These are phyloP conservation scores for Parambassis ranga DNA, from an alignment of 2,797 vertebrate genomes.

Conservation along the genomic window DNA sequence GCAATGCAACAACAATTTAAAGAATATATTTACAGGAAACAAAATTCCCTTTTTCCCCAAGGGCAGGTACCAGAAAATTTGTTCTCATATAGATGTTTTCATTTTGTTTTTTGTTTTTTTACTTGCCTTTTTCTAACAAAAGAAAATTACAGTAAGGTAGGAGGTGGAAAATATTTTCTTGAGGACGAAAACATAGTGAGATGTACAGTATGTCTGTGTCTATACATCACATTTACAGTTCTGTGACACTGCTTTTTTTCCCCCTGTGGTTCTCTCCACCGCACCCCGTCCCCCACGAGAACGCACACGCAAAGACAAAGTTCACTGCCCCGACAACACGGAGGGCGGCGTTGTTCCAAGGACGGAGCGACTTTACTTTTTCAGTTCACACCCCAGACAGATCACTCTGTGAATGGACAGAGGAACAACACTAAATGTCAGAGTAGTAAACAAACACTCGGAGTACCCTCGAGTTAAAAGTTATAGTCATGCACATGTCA, in stretches of 20 bases:
- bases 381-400: constrained; percentile 61
- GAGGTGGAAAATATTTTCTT: constrained; percentile 89
- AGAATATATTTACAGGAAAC: constrained; percentile 98
- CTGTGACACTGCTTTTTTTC: constrained; percentile 65
- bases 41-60: constrained; percentile 81
- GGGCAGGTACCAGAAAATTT: constrained; percentile 71
- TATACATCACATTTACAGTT: constrained; percentile 99
- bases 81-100: constrained; percentile 75
- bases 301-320: constrained; percentile 89
- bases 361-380: constrained; percentile 81
- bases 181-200: constrained; percentile 90
- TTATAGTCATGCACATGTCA: no score
- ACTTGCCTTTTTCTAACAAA: constrained; percentile 88
- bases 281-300: constrained; percentile 75
- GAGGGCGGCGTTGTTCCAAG: constrained; percentile 81
- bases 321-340: constrained; percentile 86
- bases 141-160: constrained; percentile 88
- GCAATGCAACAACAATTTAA: constrained; percentile 94
- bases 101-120: constrained; percentile 55
- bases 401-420: constrained; percentile 84
- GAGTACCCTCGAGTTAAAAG: no score
- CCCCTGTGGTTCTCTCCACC: constrained; percentile 24
- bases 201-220: constrained; percentile 93
- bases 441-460: rapidly evolving
- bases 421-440: neutral